Base-by-base conservation (phyloP, 2,113 vertebrate genomes). In the Leucopsar rothschildi region DNA sequence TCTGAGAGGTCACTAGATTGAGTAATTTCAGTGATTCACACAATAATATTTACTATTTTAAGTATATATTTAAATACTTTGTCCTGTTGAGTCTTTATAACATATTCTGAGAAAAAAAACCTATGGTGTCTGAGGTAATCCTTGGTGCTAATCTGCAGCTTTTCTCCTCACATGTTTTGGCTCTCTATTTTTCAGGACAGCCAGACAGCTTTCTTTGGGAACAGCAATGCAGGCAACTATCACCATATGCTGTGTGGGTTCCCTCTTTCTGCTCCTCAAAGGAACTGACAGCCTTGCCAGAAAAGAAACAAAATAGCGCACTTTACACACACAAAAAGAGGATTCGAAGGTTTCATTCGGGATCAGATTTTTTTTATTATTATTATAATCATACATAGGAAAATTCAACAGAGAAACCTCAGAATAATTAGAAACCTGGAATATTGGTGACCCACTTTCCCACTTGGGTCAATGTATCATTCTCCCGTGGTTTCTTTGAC, bases 161-260 rank as follows among this genome's bases (percentile, higher is more conserved):
- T 55, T 90, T 83, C 52, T 64, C 35, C 44, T 93, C 39, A 47
- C 19, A 31, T 66, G 82, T 65, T 88, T 90, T 88, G 72, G 45
- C 52, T 88, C 40, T 86, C 42, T 42, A 28, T 73, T 45, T 88
- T 92, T 86, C 56, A 78, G 68, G 86, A 71, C 56, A 94, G 64
- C 80, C 68, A 95, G 83, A 66, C 76, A 92, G 80, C 64, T 94
- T 94, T 82, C 84, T 84, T 22, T 83, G 72, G 76, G 82, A 96
- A 83, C 86, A 90, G 82, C 57, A 64, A 5, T 29, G 73, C 65
- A 79, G 80, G 64, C 71, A 92, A 23, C 55, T 77, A 12, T 52
- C 73, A 90, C 86, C 96, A 97, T 94, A 92, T 93, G 96, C 82
- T 95, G 80, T 90, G 96, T 95, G 94, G 92, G 95, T 92, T 96